Evolutionary conservation across 2,797 vertebrate species (phyloP).

Genomic region (Australoheros facetus): DNA sequence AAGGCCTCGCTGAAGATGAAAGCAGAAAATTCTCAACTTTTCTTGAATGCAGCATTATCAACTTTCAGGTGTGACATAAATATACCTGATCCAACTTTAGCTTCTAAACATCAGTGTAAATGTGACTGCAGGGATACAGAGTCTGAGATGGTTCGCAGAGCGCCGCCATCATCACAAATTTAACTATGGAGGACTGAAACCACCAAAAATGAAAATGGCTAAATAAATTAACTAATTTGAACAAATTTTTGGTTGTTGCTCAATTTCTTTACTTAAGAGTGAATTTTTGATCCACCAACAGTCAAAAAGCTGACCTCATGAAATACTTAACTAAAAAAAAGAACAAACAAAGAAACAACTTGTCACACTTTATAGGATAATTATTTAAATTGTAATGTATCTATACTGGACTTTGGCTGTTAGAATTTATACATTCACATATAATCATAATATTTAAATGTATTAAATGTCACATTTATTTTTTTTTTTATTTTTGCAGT

Average conservation of each 20-base stretch:
- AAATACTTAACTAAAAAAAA: background rate
- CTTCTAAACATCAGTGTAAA: background rate
- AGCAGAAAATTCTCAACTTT: background rate
- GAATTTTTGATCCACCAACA: background rate
- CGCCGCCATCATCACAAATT: too few species aligned
- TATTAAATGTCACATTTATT: background rate
- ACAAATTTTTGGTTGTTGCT: background rate
- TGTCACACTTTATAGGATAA: too few species aligned
- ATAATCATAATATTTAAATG: background rate
- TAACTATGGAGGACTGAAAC: background rate
- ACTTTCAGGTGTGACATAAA: background rate
- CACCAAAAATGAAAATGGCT: background rate
- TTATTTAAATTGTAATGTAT: too few species aligned
- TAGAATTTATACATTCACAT: too few species aligned
- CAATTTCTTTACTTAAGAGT: background rate
- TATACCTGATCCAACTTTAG: background rate
- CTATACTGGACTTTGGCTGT: too few species aligned
- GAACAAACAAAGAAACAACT: too few species aligned
- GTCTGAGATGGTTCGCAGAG: too few species aligned
- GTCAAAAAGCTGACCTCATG: rapidly evolving
- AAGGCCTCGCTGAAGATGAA: background rate
- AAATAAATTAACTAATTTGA: background rate
- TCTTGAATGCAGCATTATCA: background rate
- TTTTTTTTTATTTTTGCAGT: too few species aligned
- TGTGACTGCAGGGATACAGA: rapidly evolving